Evolutionary conservation across 2,797 vertebrate genomes (phyloP), one percentile per base, ranked within the genome.

Genomic region (Myoxocephalus aenaeus): DNA sequence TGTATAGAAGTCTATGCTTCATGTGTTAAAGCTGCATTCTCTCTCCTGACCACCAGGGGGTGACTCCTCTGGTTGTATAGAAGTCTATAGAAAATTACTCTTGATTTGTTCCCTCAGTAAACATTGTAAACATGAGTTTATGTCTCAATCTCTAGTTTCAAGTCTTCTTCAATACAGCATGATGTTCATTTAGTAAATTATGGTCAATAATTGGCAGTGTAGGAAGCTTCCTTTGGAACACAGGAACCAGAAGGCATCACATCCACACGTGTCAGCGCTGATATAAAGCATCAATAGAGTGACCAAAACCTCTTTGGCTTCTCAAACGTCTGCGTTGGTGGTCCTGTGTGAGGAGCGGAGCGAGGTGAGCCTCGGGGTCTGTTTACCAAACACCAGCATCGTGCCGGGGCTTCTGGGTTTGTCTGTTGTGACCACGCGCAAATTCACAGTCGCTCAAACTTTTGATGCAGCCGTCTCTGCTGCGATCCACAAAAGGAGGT

Each of bases 311-410:
- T 12, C 3, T 53, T 12, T 14, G 32, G 27, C 12, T 34, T 25
- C 42, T 18, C 32, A 18, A 46, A 17, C 2, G 13, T 44, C 46
- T 48, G 46, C 7, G 44, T 7, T 8, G 46, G 46, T 18, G 46
- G 7, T 48, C 18, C 46, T 3, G 46, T 20, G 46, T 20, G 48
- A 42, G 20, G 42, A 69, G 25, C 48, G 3, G 56, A 27, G 25
- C 25, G 25, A 2, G 11, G 25, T 3, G 70, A 54, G 65, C 67
- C n/a, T 46, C 34, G n/a, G 34, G 70, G 74, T 77, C 40, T 85
- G 77, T 86, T 87, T 80, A 86, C 79, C 79, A 86, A 81, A 87
- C 77, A 85, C 38, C 87, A 82, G 75, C 73, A 20, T 25, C 51
- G 32, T 38, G 53, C 13, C 15, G 25, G 44, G 83, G 87, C 32